Evolutionary conservation across 2,888 invertebrate genomes (phyloP), one percentile per base, ranked within the genome.

Genomic region (Diarsia dahlii): DNA sequence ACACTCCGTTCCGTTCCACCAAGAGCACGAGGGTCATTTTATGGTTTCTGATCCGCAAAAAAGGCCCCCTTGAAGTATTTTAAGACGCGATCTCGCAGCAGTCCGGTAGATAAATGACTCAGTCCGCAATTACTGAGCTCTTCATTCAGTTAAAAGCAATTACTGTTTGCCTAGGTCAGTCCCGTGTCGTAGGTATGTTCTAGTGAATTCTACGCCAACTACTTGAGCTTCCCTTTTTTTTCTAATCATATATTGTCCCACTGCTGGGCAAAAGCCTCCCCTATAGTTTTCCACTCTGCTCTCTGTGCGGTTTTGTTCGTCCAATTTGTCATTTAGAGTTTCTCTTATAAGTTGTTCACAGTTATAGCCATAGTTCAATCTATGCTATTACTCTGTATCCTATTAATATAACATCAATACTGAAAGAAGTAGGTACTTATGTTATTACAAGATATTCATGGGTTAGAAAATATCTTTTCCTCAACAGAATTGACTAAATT

Each of bases 121-220:
- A 68, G 23, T 39, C 13, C 12, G 15, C 20, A 76, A 62, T 68
- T 23, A 68, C 58, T 62, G 34, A 46, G 23, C 46, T 62, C 76
- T 54, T 46, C 15, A n/a, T n/a, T 20, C 60, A 39, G 34, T 66
- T 45, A 20, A 5, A 3, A 67, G 1, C 20, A 62, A 62, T 76
- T 76, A 67, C 15, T 46, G 34, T 60, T 46, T 2, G 12, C 12
- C 15, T 54, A 54, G 52, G 60, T 67, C 67, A 76, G 28, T 46
- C 52, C 15, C 23, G 45, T 13, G 58, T 46, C 34, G 23, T 66
- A 60, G n/a, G 58, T 60, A 0, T 0, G 6, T n/a, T 60, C n/a
- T 76, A 60, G 39, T 64, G 12, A 65, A 28, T 74, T 72, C 28
- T 39, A 10, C 46, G 15, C 6, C 15, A 6, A 54, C 5, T 20